Evolutionary conservation across 2,113 vertebrate genomes (phyloP).

Genomic region (Chlamydotis undulata): DNA sequence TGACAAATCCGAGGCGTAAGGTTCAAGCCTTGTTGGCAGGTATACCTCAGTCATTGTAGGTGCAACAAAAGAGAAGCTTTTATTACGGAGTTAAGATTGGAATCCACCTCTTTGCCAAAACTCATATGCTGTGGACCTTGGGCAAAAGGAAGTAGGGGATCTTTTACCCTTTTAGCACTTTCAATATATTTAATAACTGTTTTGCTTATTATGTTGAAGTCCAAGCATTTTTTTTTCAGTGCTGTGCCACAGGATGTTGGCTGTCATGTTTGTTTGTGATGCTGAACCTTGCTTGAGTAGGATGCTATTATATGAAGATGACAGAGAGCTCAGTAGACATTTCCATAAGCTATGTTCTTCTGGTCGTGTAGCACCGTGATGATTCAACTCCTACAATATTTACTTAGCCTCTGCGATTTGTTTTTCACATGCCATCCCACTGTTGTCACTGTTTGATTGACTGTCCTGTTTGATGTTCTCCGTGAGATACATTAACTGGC

Average conservation of each 20-base stretch:
- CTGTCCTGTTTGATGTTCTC: slow-evolving; percentile 36
- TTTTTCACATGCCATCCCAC: slow-evolving; percentile 49
- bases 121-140: neutral
- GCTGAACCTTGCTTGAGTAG: slow-evolving; percentile 3
- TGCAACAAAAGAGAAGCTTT: neutral
- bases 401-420: slow-evolving; percentile 45
- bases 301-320: slow-evolving; percentile 58
- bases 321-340: slow-evolving; percentile 49
- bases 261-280: slow-evolving; percentile 51
- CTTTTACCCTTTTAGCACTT: slow-evolving; percentile 5
- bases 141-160: neutral
- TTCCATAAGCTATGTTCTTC: slow-evolving; percentile 59
- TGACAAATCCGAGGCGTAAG: neutral
- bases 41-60: neutral
- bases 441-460: slow-evolving; percentile 55
- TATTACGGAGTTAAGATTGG: neutral
- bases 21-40: neutral
- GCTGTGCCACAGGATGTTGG: slow-evolving; percentile 8
- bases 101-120: neutral
- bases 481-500: neutral
- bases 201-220: slow-evolving; percentile 30
- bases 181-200: slow-evolving; percentile 47
- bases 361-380: slow-evolving; percentile 20
- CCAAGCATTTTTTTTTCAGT: neutral
- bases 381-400: slow-evolving; percentile 59